Base-by-base conservation (phyloP, 1,140 invertebrate species). In the Muscidifurax raptorellus region DNA sequence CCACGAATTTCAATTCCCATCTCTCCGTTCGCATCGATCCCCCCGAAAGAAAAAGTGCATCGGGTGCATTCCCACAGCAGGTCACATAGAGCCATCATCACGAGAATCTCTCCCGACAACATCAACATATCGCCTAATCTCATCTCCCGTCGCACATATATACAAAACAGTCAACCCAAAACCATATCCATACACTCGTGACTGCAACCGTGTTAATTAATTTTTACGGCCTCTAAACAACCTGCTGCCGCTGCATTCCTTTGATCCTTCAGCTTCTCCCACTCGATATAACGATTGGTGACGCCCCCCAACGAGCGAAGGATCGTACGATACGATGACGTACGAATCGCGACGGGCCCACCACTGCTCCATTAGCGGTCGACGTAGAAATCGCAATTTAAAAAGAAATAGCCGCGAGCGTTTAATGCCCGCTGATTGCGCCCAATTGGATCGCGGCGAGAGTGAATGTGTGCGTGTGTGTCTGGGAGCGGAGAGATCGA, bases 321-420 rank as follows among this genome's bases (percentile, higher is more conserved):
- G 25, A 69, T 69, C 27, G 66, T 69, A 28, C 66, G 66, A 69
- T n/a, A 25, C 13, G 40, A 67, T 80, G 78, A 80, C 78, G 78
- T 69, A 40, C 13, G 47, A 80, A 71, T 71, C 36, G 64, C 30
- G 59, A 30, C 66, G 66, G 66, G 66, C 36, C 66, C 32, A 71
- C 78, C 66, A 7, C 66, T 10, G 67, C 12, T 59, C 52, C 52
- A 59, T 59, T 59, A 59, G n/a, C 22, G 66, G 15, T 27, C 78
- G 64, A 80, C 64, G 64, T 80, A 22, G 32, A 27, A 80, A 80
- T 80, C 44, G 36, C 66, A 80, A 80, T 80, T 47, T 47, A 69
- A 80, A 69, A 69, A 69, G 12, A 69, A 69, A 69, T n/a, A 47
- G 25, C 27, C 25, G 36, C 66, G 36, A 64, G 18, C 59, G 59